Base-by-base conservation (phyloP, 2,113 vertebrate species). In the Thomomys bottae region DNA sequence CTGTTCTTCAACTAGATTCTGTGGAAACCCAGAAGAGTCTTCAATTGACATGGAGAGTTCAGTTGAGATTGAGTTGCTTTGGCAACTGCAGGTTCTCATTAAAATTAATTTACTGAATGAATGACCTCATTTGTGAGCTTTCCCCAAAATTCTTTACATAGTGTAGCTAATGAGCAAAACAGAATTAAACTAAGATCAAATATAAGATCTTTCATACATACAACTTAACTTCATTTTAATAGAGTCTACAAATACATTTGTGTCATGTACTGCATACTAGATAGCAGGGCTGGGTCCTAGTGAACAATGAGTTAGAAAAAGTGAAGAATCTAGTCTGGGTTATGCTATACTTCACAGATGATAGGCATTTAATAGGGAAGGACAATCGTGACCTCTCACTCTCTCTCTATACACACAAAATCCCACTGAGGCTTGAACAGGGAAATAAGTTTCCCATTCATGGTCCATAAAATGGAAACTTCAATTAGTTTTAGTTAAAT, bases 101-200 rank as follows among this genome's bases (percentile, higher is more conserved):
- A 92, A 93, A 92, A 91, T 70, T 76, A 85, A 77, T 45, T 63
- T 10, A 82, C 59, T 76, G 61, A 77, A 12, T 61, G 18, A 71
- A n/a, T 68, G 84, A 61, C 42, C 34, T 79, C 21, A 80, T 67
- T 77, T 61, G 77, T 64, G 63, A 85, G 45, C 6, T 76, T 93
- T 95, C 32, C 79, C 34, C 64, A 34, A 92, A 8, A 87, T 71
- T 79, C 73, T 71, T 85, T 23, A 67, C 28, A 71, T 80, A 87
- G 42, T 77, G 88, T 92, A 94, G 89, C 92, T 91, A 80, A 82
- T 83, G 28, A 82, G 45, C 36, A 93, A 89, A 75, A 45, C 8
- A 57, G 24, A 18, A 66, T 72, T 63, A 83, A 87, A 82, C 42
- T 61, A 91, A 93, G 59, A 66, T 64, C 28, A 86, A 77, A 63